These are phyloP conservation scores for Acipenser oxyrinchus DNA, from an alignment of 2,797 vertebrate species.

Conservation along the genomic window DNA sequence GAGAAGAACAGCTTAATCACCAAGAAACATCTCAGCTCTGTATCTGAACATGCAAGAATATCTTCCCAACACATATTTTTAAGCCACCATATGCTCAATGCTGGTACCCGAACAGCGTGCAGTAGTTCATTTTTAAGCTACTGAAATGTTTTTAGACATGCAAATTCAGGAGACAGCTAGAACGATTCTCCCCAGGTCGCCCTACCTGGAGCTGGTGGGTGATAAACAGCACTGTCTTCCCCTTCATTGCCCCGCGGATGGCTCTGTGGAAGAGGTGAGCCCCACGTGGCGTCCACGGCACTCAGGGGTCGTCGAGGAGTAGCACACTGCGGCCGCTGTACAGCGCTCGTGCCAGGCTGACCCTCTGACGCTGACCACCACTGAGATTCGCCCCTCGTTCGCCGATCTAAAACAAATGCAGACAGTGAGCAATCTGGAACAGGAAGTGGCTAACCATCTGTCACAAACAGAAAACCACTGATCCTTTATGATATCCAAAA, in stretches of 20 bases:
- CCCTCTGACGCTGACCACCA: conserved; percentile 70
- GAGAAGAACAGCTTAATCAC: conserved; percentile 8
- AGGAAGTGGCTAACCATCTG: too few relatives aligned
- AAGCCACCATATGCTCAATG: too few relatives aligned
- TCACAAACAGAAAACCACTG: too few relatives aligned
- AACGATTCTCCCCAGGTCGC: not conserved
- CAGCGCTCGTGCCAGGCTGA: conserved; percentile 70
- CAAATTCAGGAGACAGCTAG: not conserved
- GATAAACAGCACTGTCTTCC: conserved; percentile 68
- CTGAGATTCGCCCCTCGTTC: conserved; percentile 71
- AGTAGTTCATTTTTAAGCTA: too few relatives aligned
- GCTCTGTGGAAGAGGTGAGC: conserved; percentile 60
- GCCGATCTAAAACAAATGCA: conserved; percentile 52
- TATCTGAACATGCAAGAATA: too few relatives aligned
- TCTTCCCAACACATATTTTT: too few relatives aligned
- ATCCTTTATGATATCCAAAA: too few relatives aligned
- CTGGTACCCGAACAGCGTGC: too few relatives aligned
- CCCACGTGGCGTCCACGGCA: conserved; percentile 67
- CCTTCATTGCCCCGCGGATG: conserved; percentile 46
- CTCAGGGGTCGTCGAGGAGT: conserved; percentile 73
- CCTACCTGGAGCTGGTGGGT: conserved; percentile 74
- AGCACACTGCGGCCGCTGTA: conserved; percentile 65
- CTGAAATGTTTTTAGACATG: too few relatives aligned
- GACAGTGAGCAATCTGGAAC: not conserved
- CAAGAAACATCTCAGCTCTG: not conserved